Evolutionary conservation across 2,113 vertebrate genomes (phyloP), one percentile per base, ranked within the genome.

Genomic region (Martes martes): DNA sequence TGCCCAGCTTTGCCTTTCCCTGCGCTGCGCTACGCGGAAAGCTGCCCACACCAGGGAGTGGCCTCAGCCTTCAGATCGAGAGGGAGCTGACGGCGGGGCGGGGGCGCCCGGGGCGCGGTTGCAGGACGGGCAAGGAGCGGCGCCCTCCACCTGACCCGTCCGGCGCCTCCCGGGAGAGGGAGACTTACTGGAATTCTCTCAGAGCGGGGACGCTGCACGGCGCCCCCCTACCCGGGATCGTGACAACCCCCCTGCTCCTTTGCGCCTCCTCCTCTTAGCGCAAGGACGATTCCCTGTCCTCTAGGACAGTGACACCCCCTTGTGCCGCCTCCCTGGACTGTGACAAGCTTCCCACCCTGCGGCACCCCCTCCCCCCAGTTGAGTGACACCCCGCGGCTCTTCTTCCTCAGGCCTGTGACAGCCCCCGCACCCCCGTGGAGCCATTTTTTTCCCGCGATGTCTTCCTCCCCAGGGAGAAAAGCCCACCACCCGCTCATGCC

Each of bases 21-120:
- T 93, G 95, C 93, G 50, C 57, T 31, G 89, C 28, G 31, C 94
- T 55, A 15, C 67, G 90, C 52, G 55, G 47, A 95, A 95, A 89
- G 74, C 89, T 95, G 94, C 89, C 73, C 89, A 73, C 82, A 61
- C 78, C 71, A 78, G 59, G 93, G 96, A 95, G 91, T 91, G 95
- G 96, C 97, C 92, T 95, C 73, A 65, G 91, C 59, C 78, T 89
- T 85, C 63, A 33, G 89, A 73, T 91, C 95, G 31, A 78, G 82
- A 91, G 79, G 80, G 86, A 96, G 94, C 97, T 55, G 96, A 76
- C 94, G 76, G 39, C 79, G 11, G 91, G 97, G 96, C 74, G 98
- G 98, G 95, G 98, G 98, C 95, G 96, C 98, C 97, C 92, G 16
- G 97, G 97, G 97, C 84, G 95, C 97, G 95, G 97, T 42, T 86